Conservation (phyloP, 2,888 invertebrate genomes). For the Seira ritae region DNA sequence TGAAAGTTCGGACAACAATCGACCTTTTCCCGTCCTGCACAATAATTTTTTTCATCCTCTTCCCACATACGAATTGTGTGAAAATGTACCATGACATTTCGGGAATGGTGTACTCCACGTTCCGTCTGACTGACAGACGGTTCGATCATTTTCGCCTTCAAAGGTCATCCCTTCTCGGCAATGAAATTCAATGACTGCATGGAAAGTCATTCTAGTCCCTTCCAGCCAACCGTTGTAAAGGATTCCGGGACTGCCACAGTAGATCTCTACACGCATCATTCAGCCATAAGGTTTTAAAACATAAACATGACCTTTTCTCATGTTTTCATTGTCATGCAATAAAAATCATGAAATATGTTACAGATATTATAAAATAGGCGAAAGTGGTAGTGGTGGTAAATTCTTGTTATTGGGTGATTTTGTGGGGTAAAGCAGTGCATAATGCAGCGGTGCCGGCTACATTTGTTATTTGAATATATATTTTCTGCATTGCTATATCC, state of each 20-base stretch:
- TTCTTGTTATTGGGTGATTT: conserved; percentile 2
- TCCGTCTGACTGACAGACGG: conserved; percentile 78
- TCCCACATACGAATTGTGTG: neutral
- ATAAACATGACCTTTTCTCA: neutral
- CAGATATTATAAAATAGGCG: neutral
- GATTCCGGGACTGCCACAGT: conserved; percentile 78
- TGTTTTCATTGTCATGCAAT: conserved; percentile 33
- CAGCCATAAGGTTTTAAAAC: conserved; percentile 39
- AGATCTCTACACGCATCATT: conserved; percentile 76
- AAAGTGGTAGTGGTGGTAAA: neutral
- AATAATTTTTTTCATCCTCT: conserved; percentile 1
- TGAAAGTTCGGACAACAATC: neutral
- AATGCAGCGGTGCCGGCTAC: neutral
- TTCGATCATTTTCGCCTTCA: conserved; percentile 76
- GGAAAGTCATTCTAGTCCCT: conserved; percentile 78
- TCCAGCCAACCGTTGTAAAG: conserved; percentile 79
- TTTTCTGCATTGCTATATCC: conserved; percentile 12
- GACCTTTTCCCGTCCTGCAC: conserved; percentile 68
- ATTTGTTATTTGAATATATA: neutral
- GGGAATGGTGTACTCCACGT: conserved; percentile 78
- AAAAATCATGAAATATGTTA: conserved; percentile 33
- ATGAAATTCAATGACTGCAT: conserved; percentile 78
- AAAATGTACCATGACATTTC: conserved; percentile 76
- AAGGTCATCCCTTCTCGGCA: conserved; percentile 77
- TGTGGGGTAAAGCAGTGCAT: neutral